Evolutionary conservation across 2,888 invertebrate genomes (phyloP).

Genomic region (Microdon myrmicae): DNA sequence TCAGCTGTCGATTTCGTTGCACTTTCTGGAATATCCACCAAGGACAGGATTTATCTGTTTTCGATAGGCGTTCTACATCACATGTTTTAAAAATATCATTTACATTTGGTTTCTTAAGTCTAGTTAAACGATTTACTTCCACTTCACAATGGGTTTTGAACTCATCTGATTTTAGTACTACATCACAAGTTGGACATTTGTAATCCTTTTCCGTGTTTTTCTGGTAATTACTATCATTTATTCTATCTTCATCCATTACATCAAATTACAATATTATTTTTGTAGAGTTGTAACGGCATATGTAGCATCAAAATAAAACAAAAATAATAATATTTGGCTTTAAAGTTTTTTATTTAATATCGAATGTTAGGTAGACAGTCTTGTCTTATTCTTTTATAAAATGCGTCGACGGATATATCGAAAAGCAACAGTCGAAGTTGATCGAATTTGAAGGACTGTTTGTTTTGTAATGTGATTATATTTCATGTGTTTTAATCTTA

Average conservation of each 20-base stretch:
- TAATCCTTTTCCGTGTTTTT: slow-evolving; percentile 64
- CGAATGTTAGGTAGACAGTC: too few relatives aligned
- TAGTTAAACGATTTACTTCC: slow-evolving; percentile 1
- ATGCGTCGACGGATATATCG: too few relatives aligned
- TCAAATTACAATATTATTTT: too few relatives aligned
- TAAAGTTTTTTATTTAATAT: too few relatives aligned
- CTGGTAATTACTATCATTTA: not conserved
- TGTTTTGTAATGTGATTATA: too few relatives aligned
- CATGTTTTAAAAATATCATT: not conserved
- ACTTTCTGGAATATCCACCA: slow-evolving; percentile 83
- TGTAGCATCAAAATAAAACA: too few relatives aligned
- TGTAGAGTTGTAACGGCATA: too few relatives aligned
- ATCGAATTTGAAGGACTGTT: too few relatives aligned
- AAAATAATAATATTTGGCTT: too few relatives aligned
- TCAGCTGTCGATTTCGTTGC: slow-evolving; percentile 77
- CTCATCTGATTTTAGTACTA: slow-evolving; percentile 83
- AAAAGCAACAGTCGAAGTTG: too few relatives aligned
- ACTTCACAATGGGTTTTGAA: slow-evolving; percentile 80
- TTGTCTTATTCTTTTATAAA: too few relatives aligned
- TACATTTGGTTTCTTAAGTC: not conserved
- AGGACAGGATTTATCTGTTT: slow-evolving; percentile 56
- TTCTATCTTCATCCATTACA: not conserved
- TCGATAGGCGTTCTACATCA: not conserved
- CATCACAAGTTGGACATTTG: slow-evolving; percentile 87
- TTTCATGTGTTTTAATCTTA: too few relatives aligned